Percentiles rank a stretch among this genome's conserved stretches.
phyloP scores from a whole-genome alignment of 2,888 invertebrate species.

The Microlaimidae sp. region DNA sequence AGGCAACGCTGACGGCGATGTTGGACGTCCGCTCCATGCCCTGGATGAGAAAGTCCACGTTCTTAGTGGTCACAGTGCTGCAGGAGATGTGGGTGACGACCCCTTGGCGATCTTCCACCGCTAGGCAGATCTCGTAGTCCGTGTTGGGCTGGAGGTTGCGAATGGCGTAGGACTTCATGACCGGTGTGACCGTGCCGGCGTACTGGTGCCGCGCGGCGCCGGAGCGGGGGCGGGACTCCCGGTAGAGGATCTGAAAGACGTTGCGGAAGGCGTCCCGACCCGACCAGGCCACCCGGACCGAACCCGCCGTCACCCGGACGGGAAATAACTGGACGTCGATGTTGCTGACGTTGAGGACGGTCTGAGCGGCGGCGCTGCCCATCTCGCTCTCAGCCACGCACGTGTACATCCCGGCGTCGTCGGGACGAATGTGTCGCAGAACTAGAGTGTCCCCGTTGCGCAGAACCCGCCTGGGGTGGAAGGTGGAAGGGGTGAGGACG shows the following conservation, averaged over 20 bases:
- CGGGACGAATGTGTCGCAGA: constrained; percentile 26
- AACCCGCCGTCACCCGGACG: neutral
- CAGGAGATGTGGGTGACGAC: constrained; percentile 35
- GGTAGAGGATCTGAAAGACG: constrained; percentile 34
- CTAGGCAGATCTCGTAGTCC: constrained; percentile 39
- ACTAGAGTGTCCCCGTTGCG: constrained; percentile 26
- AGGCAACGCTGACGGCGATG: constrained; percentile 29
- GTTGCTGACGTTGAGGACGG: constrained; percentile 15
- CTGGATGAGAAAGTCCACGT: constrained; percentile 25
- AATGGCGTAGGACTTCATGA: constrained; percentile 35
- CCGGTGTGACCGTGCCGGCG: constrained; percentile 26
- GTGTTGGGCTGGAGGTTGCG: constrained; percentile 36
- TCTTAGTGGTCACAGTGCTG: constrained; percentile 22
- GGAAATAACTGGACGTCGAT: neutral
- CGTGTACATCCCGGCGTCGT: constrained; percentile 38
- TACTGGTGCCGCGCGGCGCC: neutral
- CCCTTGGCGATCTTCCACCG: constrained; percentile 33
- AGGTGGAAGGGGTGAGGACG: constrained; percentile 27
- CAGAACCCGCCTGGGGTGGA: constrained; percentile 28
- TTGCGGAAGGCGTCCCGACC: constrained; percentile 14
- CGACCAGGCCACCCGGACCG: neutral
- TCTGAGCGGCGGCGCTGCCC: constrained; percentile 30
- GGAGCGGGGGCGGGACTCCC: constrained; percentile 3
- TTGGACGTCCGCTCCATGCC: constrained; percentile 28
- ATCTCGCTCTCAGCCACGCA: constrained; percentile 37